A percentile compares a stretch with the other conserved stretches of the same genome.
These are phyloP conservation scores for Anthopleura xanthogrammica DNA, from an alignment of 92 coral and sea anemone species.

Conservation along the genomic window DNA sequence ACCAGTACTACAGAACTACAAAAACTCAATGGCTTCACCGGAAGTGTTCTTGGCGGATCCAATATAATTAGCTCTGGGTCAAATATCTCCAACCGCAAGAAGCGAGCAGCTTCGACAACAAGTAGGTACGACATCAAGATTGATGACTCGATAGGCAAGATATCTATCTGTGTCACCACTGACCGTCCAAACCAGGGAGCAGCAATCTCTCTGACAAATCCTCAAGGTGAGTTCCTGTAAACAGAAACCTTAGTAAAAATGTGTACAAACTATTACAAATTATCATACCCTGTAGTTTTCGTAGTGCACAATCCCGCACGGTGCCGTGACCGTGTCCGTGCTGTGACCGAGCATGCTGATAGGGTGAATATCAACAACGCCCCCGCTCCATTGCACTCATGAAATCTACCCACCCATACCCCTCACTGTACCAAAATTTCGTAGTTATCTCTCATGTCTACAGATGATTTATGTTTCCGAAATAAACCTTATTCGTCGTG, in stretches of 20 bases:
- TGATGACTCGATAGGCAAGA: conserved; percentile 80
- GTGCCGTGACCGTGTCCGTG: no score
- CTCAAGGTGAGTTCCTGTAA: conserved; percentile 33
- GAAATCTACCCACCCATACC: no score
- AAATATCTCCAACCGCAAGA: conserved; percentile 49
- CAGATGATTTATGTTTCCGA: no score
- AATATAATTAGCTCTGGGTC: conserved; percentile 66
- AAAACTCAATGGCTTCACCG: conserved; percentile 63
- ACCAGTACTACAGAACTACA: conserved; percentile 51
- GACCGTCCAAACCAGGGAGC: conserved; percentile 27
- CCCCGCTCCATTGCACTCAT: no score
- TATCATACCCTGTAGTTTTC: no score
- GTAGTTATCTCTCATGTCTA: no score
- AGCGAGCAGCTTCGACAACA: conserved; percentile 42
- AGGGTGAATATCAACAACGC: no score
- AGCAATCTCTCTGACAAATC: conserved; percentile 37
- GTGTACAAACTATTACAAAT: no score
- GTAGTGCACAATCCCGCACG: background rate
- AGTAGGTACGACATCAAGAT: conserved; percentile 48
- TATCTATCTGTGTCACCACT: conserved; percentile 45
- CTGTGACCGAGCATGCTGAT: no score
- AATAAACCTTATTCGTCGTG: no score
- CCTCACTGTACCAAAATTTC: no score
- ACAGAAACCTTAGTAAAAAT: background rate
- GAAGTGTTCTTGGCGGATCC: conserved; percentile 71